Evolutionary conservation across 2,113 vertebrate species (phyloP).

Genomic region (Oryzias javanicus): DNA sequence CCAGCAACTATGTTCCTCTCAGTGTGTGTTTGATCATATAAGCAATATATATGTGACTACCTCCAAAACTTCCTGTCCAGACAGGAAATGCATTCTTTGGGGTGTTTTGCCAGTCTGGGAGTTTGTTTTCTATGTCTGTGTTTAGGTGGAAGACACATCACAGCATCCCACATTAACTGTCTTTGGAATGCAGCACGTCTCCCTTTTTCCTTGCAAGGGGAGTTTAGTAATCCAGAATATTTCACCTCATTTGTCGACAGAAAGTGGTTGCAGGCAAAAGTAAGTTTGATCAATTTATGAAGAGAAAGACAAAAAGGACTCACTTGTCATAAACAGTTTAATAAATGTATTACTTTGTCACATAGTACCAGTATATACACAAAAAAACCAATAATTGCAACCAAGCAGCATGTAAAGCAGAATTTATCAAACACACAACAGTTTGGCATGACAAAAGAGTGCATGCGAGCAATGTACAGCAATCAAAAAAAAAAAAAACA

Average conservation of each 20-base stretch:
- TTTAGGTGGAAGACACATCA: conserved; percentile 48
- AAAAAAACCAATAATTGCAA: conserved; percentile 32
- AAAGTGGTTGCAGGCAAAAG: neutral
- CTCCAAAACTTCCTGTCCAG: conserved; percentile 68
- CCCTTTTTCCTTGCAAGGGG: conserved; percentile 16
- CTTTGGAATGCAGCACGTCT: conserved; percentile 61
- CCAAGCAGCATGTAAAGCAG: conserved; percentile 40
- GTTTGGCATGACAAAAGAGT: conserved; percentile 34
- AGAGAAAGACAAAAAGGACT: neutral
- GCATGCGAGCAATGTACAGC: conserved; percentile 40
- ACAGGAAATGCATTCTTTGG: conserved; percentile 69
- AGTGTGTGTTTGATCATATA: neutral
- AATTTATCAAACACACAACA: conserved; percentile 48
- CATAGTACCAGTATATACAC: conserved; percentile 58
- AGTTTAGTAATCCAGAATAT: neutral
- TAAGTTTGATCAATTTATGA: neutral
- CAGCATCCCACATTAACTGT: conserved; percentile 58
- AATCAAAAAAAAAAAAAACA: conserved; percentile 42
- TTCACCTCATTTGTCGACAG: neutral
- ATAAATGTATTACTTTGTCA: conserved; percentile 72
- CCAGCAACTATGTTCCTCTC: conserved; percentile 1
- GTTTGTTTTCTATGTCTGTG: conserved; percentile 26
- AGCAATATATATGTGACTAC: conserved; percentile 19
- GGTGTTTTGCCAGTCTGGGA: conserved; percentile 49
- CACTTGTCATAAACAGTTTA: conserved; percentile 56